Conservation (phyloP, 2,888 invertebrate genomes). For the Heterodera filipjevi region DNA sequence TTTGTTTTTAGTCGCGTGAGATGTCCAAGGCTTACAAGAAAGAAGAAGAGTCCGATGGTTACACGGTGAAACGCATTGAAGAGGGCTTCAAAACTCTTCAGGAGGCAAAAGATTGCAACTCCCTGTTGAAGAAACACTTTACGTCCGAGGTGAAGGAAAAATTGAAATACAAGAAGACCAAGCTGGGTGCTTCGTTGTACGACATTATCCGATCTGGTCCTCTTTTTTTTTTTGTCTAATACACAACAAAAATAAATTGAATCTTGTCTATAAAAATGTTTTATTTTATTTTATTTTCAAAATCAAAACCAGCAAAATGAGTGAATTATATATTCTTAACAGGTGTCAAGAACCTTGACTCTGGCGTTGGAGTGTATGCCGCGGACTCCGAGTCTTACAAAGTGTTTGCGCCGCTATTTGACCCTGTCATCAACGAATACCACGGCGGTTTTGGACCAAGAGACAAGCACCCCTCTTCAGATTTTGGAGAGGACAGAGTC, state of each 20-base stretch:
- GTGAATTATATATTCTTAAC: conserved; percentile 46
- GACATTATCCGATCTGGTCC: conserved; percentile 93
- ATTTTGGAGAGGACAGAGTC: conserved; percentile 82
- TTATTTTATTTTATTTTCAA: background rate
- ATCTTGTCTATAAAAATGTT: no score
- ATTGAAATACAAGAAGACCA: conserved; percentile 79
- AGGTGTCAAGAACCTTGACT: conserved; percentile 91
- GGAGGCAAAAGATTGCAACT: conserved; percentile 77
- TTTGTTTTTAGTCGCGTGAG: background rate
- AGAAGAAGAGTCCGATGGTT: conserved; percentile 26
- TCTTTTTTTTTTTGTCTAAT: background rate
- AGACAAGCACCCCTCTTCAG: conserved; percentile 87
- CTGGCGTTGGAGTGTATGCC: conserved; percentile 93
- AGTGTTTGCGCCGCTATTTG: conserved; percentile 85
- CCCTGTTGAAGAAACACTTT: conserved; percentile 61
- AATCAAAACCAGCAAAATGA: background rate
- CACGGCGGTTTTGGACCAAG: conserved; percentile 83
- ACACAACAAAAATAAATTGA: no score
- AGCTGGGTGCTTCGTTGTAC: conserved; percentile 86
- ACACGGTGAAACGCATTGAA: conserved; percentile 34
- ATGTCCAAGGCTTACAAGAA: background rate
- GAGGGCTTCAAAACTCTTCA: conserved; percentile 71
- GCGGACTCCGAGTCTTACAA: conserved; percentile 92
- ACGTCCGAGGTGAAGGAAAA: conserved; percentile 50
- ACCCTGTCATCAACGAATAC: conserved; percentile 93